Evolutionary conservation across 2,888 invertebrate genomes (phyloP), one percentile per base, ranked within the genome.

Genomic region (Limulus polyphemus): DNA sequence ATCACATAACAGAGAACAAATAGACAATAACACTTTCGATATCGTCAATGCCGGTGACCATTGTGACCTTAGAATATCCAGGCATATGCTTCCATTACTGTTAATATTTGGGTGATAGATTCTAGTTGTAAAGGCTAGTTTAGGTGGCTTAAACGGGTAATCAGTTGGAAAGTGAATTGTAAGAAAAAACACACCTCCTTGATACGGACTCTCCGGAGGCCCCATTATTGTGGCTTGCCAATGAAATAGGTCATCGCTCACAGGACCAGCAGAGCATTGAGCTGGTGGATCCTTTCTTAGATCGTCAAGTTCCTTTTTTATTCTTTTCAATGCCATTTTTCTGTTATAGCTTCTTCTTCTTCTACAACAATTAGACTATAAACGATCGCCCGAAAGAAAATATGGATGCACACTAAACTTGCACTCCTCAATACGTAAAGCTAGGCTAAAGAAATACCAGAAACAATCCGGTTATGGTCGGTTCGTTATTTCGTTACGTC

Each of bases 201-300:
- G 93, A 81, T 97, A 99, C 79, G 98, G 98, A 84, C 97, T 98
- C 83, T 98, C 98, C 76, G 94, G 93, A 82, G 98, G 98, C 82
- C 99, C 99, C 94, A 98, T 95, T 79, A 99, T 98, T 83, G 98
- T 98, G 80, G 98, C 99, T 84, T 98, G 97, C 99, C 99, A 99
- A 81, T 98, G 97, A 84, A 99, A 99, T 81, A 99, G 60, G 62
- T 67, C 67, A 60, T 68, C 68, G 14, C 65, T 65, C 10, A 68
- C 64, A 32, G 68, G 68, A 47, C 67, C 68, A 16, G 68, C 68
- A 77, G 97, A 97, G 85, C 99, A 99, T 84, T 98, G 97, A 83
- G 98, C 97, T 80, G 99, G 99, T 79, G 99, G 99, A 84, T 99
- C 99, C 84, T 97, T 88, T 79, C 97, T 97, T 81, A 99, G 87